Evolutionary conservation across 2,797 vertebrate genomes (phyloP), one percentile per base, ranked within the genome.

Genomic region (Syngnathus rostellatus): DNA sequence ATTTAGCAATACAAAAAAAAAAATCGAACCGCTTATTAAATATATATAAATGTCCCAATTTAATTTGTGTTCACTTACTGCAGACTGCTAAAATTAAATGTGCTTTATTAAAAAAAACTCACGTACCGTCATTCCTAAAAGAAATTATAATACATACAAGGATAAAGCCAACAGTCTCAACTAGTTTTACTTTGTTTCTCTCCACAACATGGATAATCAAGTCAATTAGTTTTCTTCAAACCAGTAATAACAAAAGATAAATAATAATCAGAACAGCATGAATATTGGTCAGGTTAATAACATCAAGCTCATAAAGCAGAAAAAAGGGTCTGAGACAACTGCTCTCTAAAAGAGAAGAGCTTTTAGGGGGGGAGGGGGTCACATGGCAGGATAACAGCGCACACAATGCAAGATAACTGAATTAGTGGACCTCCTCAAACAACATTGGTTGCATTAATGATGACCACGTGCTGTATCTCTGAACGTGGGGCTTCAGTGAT

Each of bases 171-270:
- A 86, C 80, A 85, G 86, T 82, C 73, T 83, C 73, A 75, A 85
- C 77, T 87, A 85, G 62, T 76, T 81, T 66, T 77, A 81, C 83
- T 78, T 25, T 67, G 67, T 82, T 83, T 84, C 79, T 77, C 74
- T 87, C 77, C 81, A 83, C 79, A 83, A 87, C 78, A 87, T 75
- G 60, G 84, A 88, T 78, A 79, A 79, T 84, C 80, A 86, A 79
- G 81, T 72, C 69, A 73, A 82, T 77, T 81, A 84, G 82, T 77
- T 69, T 77, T 88, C 72, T 45, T 87, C 86, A 90, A 90, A 89
- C 76, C 84, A 83, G 75, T 82, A 86, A 87, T 74, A 84, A 81
- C 86, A 88, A 90, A 87, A 87, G 81, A 89, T 89, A 90, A 90
- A 91, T 89, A 89, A 86, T 78, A 85, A 84, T 83, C 79, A 88